Percentiles rank a stretch among this genome's conserved stretches.
Evolutionary conservation across 2,888 invertebrate genomes (phyloP).

Genomic region (Parasteatoda lunata): DNA sequence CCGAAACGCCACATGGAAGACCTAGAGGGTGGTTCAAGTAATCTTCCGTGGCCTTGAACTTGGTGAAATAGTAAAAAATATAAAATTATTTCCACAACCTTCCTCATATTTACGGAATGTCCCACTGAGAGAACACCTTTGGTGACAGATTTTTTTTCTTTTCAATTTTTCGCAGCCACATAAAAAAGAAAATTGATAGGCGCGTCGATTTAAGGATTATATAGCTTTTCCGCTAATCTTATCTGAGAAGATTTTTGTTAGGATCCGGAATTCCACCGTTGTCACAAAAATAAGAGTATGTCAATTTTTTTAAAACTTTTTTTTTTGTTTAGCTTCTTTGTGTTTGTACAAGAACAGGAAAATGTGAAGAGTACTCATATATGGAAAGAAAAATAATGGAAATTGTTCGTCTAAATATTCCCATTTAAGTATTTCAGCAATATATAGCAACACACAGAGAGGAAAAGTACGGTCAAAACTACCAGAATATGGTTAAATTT

Average conservation of each 20-base stretch:
- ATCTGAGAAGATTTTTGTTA: background rate
- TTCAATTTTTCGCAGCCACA: background rate
- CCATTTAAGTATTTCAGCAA: too few relatives aligned
- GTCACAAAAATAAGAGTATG: too few relatives aligned
- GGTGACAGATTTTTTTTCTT: background rate
- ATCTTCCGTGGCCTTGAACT: constrained; percentile 64
- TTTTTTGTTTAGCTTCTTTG: too few relatives aligned
- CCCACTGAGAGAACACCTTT: background rate
- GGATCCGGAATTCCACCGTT: background rate
- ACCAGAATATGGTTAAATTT: too few relatives aligned
- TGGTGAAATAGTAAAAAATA: background rate
- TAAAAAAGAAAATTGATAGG: background rate
- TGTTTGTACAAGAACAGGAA: too few relatives aligned
- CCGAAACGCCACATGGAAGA: constrained; percentile 69
- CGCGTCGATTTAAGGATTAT: background rate
- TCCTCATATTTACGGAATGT: background rate
- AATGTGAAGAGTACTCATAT: too few relatives aligned
- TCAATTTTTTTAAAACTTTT: too few relatives aligned
- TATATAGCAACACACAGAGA: too few relatives aligned
- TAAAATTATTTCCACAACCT: background rate
- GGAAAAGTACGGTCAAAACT: too few relatives aligned
- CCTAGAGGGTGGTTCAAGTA: constrained; percentile 68
- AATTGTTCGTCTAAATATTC: too few relatives aligned
- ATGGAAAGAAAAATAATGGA: too few relatives aligned
- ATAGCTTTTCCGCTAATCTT: background rate